Evolutionary conservation across 2,888 invertebrate genomes (phyloP), one percentile per base, ranked within the genome.

Genomic region (Latrodectus hesperus): DNA sequence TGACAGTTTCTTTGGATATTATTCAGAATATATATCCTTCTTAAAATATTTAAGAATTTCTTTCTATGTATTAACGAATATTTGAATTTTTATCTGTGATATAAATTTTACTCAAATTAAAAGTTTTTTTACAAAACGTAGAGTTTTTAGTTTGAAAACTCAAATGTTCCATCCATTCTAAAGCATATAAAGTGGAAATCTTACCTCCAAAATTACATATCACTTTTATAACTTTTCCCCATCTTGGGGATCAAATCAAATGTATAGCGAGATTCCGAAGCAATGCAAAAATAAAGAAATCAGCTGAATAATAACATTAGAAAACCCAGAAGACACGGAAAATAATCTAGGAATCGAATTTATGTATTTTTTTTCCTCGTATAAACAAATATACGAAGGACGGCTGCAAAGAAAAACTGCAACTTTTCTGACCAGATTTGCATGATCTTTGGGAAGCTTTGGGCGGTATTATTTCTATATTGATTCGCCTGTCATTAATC

Each of bases 401-500:
- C 6, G n/a, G 60, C 38, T 38, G 38, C 4, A 38, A 11, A 60
- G 10, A 60, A 10, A 60, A 60, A 60, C 60, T 60, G 55, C 16
- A n/a, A 60, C 60, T 60, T 60, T n/a, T 60, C 60, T 16, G 72
- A 53, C 81, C 74, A 67, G 73, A 81, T 81, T 81, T 81, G 81
- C 81, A 81, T 81, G 81, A 74, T 74, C 74, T 80, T 74, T 67
- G 10, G 17, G 74, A 74, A 67, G 81, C 81, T 74, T 70, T 74
- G 17, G 67, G 51, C 26, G 55, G 81, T 51, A 81, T 81, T 81
- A 81, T 81, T 81, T 74, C 67, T 53, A 81, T 74, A 81, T 81
- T 81, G 81, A 81, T 81, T 81, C 81, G n/a, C 26, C 55, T 16
- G 70, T 79, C 78, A 79, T 79, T 79, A 79, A 79, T 81, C 81